Conservation (phyloP, 2,113 vertebrate genomes). For the Colaptes auratus region DNA sequence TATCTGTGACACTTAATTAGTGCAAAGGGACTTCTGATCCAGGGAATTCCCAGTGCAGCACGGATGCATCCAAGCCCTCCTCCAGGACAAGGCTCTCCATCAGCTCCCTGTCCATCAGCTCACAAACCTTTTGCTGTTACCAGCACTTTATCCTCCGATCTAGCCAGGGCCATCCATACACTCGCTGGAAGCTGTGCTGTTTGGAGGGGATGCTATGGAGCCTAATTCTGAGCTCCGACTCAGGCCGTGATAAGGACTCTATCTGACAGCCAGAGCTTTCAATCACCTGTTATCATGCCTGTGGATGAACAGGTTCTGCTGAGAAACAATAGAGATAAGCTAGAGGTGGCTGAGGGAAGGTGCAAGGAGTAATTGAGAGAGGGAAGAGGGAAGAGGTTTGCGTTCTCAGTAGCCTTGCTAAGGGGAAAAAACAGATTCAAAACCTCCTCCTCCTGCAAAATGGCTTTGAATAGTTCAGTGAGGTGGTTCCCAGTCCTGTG, state of each 20-base stretch:
- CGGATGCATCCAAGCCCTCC: background rate
- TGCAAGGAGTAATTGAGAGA: background rate
- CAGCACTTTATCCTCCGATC: conserved; percentile 38
- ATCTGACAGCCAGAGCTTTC: background rate
- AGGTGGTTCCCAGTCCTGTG: background rate
- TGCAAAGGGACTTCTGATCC: conserved; percentile 17
- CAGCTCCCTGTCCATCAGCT: conserved; percentile 36
- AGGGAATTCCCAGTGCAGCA: background rate
- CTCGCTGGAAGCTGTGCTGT: background rate
- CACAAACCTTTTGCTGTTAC: background rate
- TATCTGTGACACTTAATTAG: conserved; percentile 50
- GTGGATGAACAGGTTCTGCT: background rate
- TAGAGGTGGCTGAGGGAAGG: conserved; percentile 8
- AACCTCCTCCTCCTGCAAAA: background rate
- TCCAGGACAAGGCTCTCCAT: background rate
- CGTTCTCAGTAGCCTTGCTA: background rate
- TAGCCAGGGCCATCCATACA: background rate
- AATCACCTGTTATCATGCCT: conserved; percentile 15
- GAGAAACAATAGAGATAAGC: conserved; percentile 47
- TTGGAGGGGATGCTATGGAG: conserved; percentile 9
- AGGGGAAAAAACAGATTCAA: background rate
- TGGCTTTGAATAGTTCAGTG: background rate
- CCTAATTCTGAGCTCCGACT: conserved; percentile 28
- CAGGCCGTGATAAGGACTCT: background rate
- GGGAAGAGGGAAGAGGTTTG: background rate